Evolutionary conservation across 2,888 invertebrate species (phyloP).

Genomic region (Stegana nigrithorax): DNA sequence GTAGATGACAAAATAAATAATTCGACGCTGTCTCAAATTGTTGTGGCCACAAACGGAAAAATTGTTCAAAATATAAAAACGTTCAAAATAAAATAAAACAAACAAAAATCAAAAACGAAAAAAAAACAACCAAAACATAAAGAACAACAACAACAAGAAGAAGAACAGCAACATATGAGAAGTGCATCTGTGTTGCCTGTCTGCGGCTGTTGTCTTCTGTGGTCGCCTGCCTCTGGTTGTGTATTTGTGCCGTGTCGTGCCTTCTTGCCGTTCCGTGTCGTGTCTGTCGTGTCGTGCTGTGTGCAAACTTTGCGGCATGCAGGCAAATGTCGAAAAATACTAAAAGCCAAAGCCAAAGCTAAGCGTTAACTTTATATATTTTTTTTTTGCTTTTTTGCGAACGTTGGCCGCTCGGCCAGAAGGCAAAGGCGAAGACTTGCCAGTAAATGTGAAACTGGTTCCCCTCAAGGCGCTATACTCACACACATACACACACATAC

Average conservation of each 20-base stretch:
- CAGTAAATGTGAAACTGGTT: constrained; percentile 54
- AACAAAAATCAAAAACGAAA: not conserved
- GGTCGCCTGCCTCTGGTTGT: no score
- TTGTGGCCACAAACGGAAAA: constrained; percentile 19
- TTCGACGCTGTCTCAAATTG: no score
- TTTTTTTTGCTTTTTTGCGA: no score
- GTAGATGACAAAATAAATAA: no score
- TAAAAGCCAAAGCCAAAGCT: not conserved
- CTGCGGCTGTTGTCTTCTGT: no score
- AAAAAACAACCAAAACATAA: not conserved
- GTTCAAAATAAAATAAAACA: not conserved
- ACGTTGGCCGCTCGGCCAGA: not conserved
- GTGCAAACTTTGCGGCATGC: no score
- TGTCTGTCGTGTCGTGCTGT: no score
- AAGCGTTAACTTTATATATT: constrained; percentile 40
- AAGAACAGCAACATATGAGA: constrained; percentile 30
- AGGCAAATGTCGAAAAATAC: no score
- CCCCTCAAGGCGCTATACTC: constrained; percentile 30
- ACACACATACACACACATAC: no score
- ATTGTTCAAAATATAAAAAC: constrained; percentile 16
- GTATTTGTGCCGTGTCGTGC: no score
- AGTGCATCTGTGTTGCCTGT: no score
- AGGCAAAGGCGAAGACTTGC: constrained; percentile 4
- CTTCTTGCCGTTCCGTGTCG: no score
- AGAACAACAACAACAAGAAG: constrained; percentile 18